phyloP scores from a whole-genome alignment of 2,113 vertebrate genomes.

The Tichodroma muraria region DNA sequence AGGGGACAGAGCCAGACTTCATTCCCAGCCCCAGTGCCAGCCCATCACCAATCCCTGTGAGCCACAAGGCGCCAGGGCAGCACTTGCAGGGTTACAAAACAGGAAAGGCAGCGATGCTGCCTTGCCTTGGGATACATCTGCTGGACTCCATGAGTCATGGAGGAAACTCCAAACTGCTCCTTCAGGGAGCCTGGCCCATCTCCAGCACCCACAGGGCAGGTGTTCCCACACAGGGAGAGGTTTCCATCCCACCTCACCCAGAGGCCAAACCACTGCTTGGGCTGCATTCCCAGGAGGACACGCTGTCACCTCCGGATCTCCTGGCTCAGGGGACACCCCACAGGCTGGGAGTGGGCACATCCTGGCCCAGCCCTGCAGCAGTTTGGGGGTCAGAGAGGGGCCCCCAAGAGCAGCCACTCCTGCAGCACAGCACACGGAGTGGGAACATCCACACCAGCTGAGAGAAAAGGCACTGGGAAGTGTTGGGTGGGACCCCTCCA shows the following conservation, averaged over 20 bases:
- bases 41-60: background rate
- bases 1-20: background rate
- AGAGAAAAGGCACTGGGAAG: background rate
- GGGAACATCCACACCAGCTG: rapidly evolving
- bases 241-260: background rate
- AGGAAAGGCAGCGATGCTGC: rapidly evolving
- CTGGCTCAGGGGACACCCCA: rapidly evolving
- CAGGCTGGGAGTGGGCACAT: rapidly evolving
- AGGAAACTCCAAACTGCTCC: background rate
- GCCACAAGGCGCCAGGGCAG: background rate
- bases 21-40: background rate
- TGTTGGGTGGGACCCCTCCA: background rate
- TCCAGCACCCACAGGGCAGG: background rate
- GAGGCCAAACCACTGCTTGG: background rate
- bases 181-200: background rate
- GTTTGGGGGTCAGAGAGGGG: background rate
- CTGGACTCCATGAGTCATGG: background rate
- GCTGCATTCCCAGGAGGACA: background rate
- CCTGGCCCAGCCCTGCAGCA: background rate
- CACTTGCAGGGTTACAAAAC: background rate
- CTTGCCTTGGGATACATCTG: background rate
- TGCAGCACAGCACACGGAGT: background rate
- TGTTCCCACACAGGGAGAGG: background rate
- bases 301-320: background rate
- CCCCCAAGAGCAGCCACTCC: background rate